phyloP scores from a whole-genome alignment of 1,140 invertebrate genomes.

The Ericerus pela region DNA sequence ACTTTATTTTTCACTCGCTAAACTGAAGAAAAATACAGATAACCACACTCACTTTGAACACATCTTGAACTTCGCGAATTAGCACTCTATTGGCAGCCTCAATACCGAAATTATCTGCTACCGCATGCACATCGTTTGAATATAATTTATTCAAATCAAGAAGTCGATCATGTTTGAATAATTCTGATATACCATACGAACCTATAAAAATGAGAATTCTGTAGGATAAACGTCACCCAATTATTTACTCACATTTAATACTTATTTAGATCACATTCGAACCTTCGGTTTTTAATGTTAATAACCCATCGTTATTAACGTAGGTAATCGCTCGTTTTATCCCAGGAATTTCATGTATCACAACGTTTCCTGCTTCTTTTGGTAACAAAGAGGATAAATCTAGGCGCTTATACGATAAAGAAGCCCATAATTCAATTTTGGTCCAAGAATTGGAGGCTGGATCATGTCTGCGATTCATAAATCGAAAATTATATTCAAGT shows the following conservation, averaged over 20 bases:
- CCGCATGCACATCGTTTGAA: conserved; percentile 86
- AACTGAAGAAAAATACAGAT: not conserved
- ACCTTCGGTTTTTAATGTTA: conserved; percentile 15
- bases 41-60: conserved; percentile 32
- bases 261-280: not conserved
- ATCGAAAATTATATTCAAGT: too few relatives aligned
- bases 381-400: conserved; percentile 68
- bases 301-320: conserved; percentile 36
- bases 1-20: not conserved
- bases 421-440: conserved; percentile 38
- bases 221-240: not conserved
- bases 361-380: conserved; percentile 50
- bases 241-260: not conserved
- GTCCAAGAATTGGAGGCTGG: conserved; percentile 12
- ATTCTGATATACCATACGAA: conserved; percentile 74
- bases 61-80: conserved; percentile 37
- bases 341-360: conserved; percentile 62
- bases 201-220: conserved; percentile 56
- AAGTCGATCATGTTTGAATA: conserved; percentile 64
- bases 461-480: conserved; percentile 22
- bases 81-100: conserved; percentile 87
- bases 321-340: conserved; percentile 72
- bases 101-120: conserved; percentile 83
- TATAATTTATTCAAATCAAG: conserved; percentile 78
- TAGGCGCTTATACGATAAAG: conserved; percentile 44